Percentiles rank a stretch among this genome's conserved stretches.
Conservation (phyloP, 2,797 vertebrate species). For the Acanthurus tractus region DNA sequence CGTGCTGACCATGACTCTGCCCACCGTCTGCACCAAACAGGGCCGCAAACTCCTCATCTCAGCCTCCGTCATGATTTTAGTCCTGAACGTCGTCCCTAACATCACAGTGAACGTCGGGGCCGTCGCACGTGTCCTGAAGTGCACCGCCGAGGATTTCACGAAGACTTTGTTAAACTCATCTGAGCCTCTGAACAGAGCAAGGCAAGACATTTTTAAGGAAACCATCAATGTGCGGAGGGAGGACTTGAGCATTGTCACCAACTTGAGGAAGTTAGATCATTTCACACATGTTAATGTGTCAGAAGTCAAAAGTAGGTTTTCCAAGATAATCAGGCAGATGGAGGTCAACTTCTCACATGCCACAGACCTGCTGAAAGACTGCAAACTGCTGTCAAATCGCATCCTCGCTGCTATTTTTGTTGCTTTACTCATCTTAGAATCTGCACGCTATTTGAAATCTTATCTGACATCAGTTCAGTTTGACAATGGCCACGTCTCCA, state of each 20-base stretch:
- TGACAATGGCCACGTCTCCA: constrained; percentile 87
- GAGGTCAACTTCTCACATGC: constrained; percentile 83
- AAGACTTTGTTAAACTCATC: constrained; percentile 90
- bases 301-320: constrained; percentile 79
- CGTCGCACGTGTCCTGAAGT: constrained; percentile 86
- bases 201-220: constrained; percentile 77
- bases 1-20: constrained; percentile 89
- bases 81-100: constrained; percentile 89
- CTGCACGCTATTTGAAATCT: constrained; percentile 87
- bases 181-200: constrained; percentile 73
- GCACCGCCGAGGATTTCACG: constrained; percentile 89
- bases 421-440: constrained; percentile 85
- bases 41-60: constrained; percentile 91
- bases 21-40: constrained; percentile 90
- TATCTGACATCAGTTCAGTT: constrained; percentile 90
- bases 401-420: constrained; percentile 86
- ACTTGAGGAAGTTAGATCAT: constrained; percentile 79
- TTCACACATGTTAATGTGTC: constrained; percentile 82
- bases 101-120: constrained; percentile 86
- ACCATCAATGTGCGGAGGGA: constrained; percentile 47
- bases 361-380: constrained; percentile 77
- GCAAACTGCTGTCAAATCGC: constrained; percentile 79
- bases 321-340: constrained; percentile 82
- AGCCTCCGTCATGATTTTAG: constrained; percentile 85
- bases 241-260: constrained; percentile 62